Evolutionary conservation across 2,113 vertebrate species (phyloP).

Genomic region (Pagrus major): DNA sequence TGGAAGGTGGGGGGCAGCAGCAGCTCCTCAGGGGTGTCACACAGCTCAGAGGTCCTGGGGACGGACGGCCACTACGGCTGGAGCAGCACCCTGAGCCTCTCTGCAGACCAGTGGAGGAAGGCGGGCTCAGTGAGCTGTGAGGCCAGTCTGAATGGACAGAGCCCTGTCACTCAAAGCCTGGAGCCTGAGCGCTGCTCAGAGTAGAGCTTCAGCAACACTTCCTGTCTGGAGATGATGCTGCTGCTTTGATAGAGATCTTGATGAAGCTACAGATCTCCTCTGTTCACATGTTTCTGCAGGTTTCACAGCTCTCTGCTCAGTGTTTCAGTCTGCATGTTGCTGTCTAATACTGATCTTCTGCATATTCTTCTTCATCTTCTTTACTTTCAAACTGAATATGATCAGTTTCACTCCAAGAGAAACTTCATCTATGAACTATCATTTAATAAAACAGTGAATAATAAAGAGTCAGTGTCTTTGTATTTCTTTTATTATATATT

Average conservation of each 20-base stretch:
- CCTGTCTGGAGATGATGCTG: too few species aligned
- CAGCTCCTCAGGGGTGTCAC: constrained; percentile 30
- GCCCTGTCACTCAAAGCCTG: too few species aligned
- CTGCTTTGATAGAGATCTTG: too few species aligned
- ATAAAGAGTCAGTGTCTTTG: not conserved
- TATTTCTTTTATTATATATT: not conserved
- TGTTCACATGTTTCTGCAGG: not conserved
- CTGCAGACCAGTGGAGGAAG: constrained; percentile 57
- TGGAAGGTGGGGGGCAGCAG: constrained; percentile 62
- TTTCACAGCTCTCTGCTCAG: constrained; percentile 5
- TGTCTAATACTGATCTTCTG: not conserved
- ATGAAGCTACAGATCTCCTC: too few species aligned
- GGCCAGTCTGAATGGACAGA: constrained; percentile 58
- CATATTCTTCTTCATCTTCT: not conserved
- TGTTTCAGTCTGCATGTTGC: not conserved
- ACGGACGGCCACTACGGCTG: constrained; percentile 54
- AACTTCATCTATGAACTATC: not conserved
- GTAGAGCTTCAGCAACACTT: too few species aligned
- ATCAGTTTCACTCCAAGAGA: not conserved
- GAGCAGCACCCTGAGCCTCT: constrained; percentile 67
- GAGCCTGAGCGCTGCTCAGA: too few species aligned
- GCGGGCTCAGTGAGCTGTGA: constrained; percentile 63
- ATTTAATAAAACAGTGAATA: not conserved
- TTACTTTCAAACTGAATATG: not conserved
- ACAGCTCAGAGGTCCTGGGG: constrained; percentile 38